A percentile compares a stretch with the other conserved stretches of the same genome.
Conservation (phyloP, 2,888 invertebrate genomes). For the Pasiphila rectangulata region DNA sequence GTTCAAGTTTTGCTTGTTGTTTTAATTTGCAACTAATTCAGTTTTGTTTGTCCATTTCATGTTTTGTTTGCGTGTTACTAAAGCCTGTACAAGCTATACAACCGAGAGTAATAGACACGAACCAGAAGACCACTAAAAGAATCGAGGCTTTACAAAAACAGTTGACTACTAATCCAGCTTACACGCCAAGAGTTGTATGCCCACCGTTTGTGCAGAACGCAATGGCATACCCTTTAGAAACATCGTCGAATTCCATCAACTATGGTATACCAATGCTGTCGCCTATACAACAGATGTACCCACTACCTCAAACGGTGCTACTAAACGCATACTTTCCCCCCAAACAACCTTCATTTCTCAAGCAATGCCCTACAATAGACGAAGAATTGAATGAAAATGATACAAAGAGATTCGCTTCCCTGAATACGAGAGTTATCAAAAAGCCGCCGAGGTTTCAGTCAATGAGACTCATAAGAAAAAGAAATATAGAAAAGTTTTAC, state of each 20-base stretch:
- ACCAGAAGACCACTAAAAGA: constrained; percentile 58
- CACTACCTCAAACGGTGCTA: constrained; percentile 68
- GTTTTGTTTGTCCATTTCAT: constrained; percentile 57
- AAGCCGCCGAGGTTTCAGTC: constrained; percentile 70
- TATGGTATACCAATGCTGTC: constrained; percentile 69
- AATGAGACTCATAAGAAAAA: constrained; percentile 69
- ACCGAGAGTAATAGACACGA: constrained; percentile 75
- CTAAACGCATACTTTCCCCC: constrained; percentile 68
- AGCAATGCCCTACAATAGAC: constrained; percentile 68
- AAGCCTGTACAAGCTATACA: constrained; percentile 82
- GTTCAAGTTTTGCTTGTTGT: constrained; percentile 36
- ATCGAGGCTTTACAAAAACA: constrained; percentile 71
- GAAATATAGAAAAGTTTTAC: constrained; percentile 75
- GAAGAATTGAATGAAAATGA: constrained; percentile 60
- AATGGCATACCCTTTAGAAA: constrained; percentile 50
- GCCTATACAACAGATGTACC: constrained; percentile 72
- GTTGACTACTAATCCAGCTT: constrained; percentile 73
- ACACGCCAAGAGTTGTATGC: constrained; percentile 71
- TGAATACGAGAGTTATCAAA: constrained; percentile 64
- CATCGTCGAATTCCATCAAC: constrained; percentile 43
- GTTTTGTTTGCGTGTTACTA: constrained; percentile 58
- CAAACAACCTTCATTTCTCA: constrained; percentile 67
- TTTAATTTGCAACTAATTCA: constrained; percentile 62
- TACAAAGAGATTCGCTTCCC: constrained; percentile 67
- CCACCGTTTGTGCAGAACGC: constrained; percentile 71